Conservation (phyloP, 2,888 invertebrate species). For the Blera fallax region DNA sequence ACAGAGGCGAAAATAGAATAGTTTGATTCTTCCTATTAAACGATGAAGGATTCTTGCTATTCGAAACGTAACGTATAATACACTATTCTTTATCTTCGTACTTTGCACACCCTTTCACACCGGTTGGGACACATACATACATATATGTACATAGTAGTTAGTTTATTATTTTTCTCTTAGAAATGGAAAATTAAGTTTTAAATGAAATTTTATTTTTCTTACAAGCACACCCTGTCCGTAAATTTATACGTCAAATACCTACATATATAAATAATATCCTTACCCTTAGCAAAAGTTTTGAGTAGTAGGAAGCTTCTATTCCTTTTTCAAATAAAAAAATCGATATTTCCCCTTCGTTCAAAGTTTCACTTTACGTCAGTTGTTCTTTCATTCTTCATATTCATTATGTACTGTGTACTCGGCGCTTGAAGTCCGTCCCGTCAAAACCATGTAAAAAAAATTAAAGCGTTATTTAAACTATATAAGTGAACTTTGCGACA, state of each 20-base stretch:
- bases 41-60: too few species aligned
- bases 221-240: not conserved
- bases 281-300: constrained; percentile 28
- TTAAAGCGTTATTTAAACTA: constrained; percentile 1
- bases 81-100: too few species aligned
- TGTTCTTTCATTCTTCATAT: constrained; percentile 25
- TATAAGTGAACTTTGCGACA: not conserved
- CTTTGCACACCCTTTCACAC: too few species aligned
- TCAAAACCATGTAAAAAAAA: constrained; percentile 7
- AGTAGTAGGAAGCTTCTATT: constrained; percentile 25
- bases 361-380: constrained; percentile 15
- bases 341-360: constrained; percentile 58
- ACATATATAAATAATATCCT: constrained; percentile 12
- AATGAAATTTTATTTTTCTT: too few species aligned
- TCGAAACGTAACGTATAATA: too few species aligned
- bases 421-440: constrained; percentile 54
- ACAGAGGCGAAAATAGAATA: too few species aligned
- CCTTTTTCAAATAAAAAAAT: constrained; percentile 26
- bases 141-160: too few species aligned
- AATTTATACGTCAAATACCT: not conserved
- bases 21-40: too few species aligned
- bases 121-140: too few species aligned
- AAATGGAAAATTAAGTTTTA: too few species aligned
- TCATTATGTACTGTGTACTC: constrained; percentile 27
- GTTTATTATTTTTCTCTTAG: too few species aligned